Conservation (phyloP, 1,140 invertebrate species). For the Rhagoletis zephyria region DNA sequence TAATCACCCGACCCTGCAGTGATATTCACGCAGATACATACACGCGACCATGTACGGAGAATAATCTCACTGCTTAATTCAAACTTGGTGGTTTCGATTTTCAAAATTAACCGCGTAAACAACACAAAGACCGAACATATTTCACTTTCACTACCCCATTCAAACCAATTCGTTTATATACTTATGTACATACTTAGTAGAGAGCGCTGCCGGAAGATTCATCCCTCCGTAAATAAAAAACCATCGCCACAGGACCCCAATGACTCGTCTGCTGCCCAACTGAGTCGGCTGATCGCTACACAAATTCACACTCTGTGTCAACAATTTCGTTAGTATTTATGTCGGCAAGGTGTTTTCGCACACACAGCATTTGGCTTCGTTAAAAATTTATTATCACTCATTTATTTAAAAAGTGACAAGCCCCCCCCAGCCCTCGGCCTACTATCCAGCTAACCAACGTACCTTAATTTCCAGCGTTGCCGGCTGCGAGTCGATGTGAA, state of each 20-base stretch:
- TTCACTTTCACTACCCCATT: slow-evolving; percentile 32
- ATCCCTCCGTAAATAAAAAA: background rate
- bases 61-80: background rate
- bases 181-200: background rate
- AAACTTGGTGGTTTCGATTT: slow-evolving; percentile 13
- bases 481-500: slow-evolving; percentile 81
- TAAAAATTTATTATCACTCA: slow-evolving; percentile 39
- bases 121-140: slow-evolving; percentile 42
- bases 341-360: slow-evolving; percentile 10
- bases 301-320: slow-evolving; percentile 12
- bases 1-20: slow-evolving; percentile 29
- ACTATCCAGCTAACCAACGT: slow-evolving; percentile 54
- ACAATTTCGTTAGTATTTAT: background rate
- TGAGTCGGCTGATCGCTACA: background rate
- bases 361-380: slow-evolving; percentile 7
- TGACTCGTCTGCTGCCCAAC: background rate
- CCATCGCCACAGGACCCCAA: background rate
- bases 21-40: background rate
- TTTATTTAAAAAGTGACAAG: slow-evolving; percentile 53
- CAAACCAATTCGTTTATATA: background rate
- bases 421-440: background rate
- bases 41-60: background rate
- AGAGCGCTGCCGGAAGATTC: background rate
- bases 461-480: slow-evolving; percentile 80
- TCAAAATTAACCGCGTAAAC: slow-evolving; percentile 49